phyloP scores from a whole-genome alignment of 2,797 vertebrate species.

The Enteromius mattozi region DNA sequence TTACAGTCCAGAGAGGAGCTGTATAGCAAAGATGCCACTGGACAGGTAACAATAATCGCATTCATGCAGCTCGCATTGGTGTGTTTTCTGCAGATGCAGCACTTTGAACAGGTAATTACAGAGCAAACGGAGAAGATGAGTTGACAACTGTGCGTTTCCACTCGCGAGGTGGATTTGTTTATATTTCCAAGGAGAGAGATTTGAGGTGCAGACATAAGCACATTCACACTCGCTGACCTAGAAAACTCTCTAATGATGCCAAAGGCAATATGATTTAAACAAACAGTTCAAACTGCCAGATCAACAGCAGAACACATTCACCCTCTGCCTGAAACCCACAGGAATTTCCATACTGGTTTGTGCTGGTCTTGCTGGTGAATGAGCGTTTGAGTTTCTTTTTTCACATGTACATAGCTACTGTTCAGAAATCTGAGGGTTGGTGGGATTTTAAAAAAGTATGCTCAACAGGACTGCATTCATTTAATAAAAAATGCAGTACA shows the following conservation, averaged over 20 bases:
- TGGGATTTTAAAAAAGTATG: neutral
- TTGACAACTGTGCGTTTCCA: constrained; percentile 74
- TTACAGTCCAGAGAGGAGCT: neutral
- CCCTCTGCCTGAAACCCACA: neutral
- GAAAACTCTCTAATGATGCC: constrained; percentile 50
- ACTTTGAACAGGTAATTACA: constrained; percentile 69
- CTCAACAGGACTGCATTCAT: neutral
- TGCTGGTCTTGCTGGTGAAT: neutral
- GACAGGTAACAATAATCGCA: constrained; percentile 39
- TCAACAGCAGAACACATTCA: neutral
- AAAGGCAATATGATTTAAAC: constrained; percentile 44
- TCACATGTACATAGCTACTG: neutral
- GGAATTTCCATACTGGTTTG: neutral
- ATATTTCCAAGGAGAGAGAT: constrained; percentile 56
- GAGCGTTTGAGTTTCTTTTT: neutral
- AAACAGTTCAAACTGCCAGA: constrained; percentile 7
- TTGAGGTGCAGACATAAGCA: constrained; percentile 34
- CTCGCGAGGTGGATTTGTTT: constrained; percentile 73
- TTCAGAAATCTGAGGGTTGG: neutral
- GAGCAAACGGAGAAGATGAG: constrained; percentile 64
- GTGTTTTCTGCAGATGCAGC: constrained; percentile 61
- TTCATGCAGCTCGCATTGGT: constrained; percentile 8
- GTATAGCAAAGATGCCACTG: neutral
- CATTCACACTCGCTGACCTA: constrained; percentile 45
- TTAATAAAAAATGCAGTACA: neutral